A percentile compares a stretch with the other conserved stretches of the same genome.
phyloP scores from a whole-genome alignment of 2,888 invertebrate species.

The Bedellia somnulentella region DNA sequence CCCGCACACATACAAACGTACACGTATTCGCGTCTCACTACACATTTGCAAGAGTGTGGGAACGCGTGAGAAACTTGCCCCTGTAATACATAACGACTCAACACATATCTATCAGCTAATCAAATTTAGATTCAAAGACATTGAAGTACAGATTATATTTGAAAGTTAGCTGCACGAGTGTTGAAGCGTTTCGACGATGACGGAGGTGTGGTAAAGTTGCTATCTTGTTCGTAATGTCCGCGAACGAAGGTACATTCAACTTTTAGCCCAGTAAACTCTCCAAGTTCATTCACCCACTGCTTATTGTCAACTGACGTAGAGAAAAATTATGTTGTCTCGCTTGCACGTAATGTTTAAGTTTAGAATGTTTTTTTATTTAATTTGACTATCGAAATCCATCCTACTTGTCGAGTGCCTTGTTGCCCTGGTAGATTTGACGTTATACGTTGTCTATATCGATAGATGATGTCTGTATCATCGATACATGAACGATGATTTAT shows the following conservation, averaged over 20 bases:
- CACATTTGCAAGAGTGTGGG: conserved; percentile 36
- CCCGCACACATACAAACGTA: conserved; percentile 24
- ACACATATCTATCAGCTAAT: conserved; percentile 11
- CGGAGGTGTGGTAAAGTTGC: conserved; percentile 50
- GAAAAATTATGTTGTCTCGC: conserved; percentile 35
- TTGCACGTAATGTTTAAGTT: conserved; percentile 39
- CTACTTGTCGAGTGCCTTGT: conserved; percentile 39
- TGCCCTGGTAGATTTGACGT: conserved; percentile 52
- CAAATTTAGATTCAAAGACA: conserved; percentile 28
- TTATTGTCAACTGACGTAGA: conserved; percentile 56
- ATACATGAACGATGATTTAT: too few species aligned
- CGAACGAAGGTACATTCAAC: conserved; percentile 62
- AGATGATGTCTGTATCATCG: too few species aligned
- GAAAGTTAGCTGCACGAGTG: too few species aligned
- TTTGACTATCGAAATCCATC: conserved; percentile 46
- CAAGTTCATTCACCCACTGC: conserved; percentile 60
- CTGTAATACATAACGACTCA: conserved; percentile 23
- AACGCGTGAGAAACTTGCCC: conserved; percentile 56
- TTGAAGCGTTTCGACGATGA: conserved; percentile 20
- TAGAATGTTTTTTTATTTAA: conserved; percentile 50
- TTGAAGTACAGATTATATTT: too few species aligned
- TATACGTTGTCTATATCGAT: conserved; percentile 53
- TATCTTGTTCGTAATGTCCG: conserved; percentile 62
- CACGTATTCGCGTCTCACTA: conserved; percentile 43
- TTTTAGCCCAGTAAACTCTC: conserved; percentile 63